phyloP scores from a whole-genome alignment of 2,888 invertebrate species.

The Trichogramma evanescens region DNA sequence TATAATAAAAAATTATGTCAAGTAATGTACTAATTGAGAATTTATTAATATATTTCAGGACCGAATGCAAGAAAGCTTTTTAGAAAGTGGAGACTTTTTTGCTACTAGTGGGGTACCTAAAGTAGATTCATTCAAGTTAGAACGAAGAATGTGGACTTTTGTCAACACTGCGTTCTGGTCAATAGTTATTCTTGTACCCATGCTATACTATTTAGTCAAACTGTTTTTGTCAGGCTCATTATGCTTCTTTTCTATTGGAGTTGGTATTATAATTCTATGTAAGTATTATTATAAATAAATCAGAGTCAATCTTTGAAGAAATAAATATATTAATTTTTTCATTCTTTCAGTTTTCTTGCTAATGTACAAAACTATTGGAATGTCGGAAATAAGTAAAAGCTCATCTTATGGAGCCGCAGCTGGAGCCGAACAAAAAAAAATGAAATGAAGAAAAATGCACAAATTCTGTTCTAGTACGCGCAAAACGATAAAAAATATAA shows the following conservation, averaged over 20 bases:
- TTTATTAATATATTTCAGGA: constrained; percentile 50
- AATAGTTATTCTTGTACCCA: constrained; percentile 60
- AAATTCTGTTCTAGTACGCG: constrained; percentile 11
- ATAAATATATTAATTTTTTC: constrained; percentile 16
- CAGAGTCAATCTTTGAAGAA: constrained; percentile 14
- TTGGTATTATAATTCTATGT: constrained; percentile 68
- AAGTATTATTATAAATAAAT: constrained; percentile 50
- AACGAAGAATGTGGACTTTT: constrained; percentile 60
- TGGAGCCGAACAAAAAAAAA: constrained; percentile 58
- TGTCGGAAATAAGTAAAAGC: constrained; percentile 77
- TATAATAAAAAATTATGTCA: not conserved
- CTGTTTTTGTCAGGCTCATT: constrained; percentile 68
- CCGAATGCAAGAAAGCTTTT: constrained; percentile 66
- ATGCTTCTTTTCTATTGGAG: constrained; percentile 61
- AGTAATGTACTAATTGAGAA: not conserved
- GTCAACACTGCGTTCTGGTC: constrained; percentile 70
- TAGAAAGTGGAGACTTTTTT: constrained; percentile 73
- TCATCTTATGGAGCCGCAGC: constrained; percentile 73
- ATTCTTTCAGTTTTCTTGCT: constrained; percentile 62
- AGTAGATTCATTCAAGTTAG: constrained; percentile 54
- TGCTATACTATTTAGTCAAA: constrained; percentile 62
- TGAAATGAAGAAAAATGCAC: constrained; percentile 34
- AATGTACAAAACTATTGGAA: constrained; percentile 72
- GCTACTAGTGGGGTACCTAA: constrained; percentile 64
- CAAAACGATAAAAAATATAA: constrained; percentile 6